Evolutionary conservation across 1,140 invertebrate species (phyloP), one percentile per base, ranked within the genome.

Genomic region (Stegodyphus mimosarum): DNA sequence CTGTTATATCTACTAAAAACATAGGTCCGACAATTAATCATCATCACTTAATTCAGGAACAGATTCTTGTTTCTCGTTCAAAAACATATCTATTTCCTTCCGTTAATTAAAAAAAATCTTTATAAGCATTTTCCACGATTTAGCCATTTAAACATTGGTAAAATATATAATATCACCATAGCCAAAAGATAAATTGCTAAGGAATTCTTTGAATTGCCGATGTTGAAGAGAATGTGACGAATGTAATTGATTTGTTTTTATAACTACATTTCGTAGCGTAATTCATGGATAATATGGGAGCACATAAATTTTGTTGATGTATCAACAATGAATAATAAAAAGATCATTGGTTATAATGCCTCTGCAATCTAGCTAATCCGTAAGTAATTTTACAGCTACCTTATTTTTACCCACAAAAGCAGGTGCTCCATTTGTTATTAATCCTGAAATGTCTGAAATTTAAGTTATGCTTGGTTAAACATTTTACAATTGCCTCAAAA

Each of bases 221-320:
- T 6, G 15, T 5, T 60, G 15, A 60, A 60, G 71, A 50, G 50
- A 49, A 73, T 52, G 71, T 73, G 50, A 9, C 11, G 71, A 73
- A 53, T 73, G 50, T 52, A 17, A 73, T 73, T 53, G 0, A 73
- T 15, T n/a, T 73, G 4, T 73, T 67, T 1, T 73, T 73, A 73
- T 73, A 7, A 53, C 10, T 53, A 73, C 2, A n/a, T 15, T 17
- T 6, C 11, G 7, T 53, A 73, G 52, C 15, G 52, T 73, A 15
- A 73, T 53, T 17, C 51, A 73, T 73, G 7, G 71, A 73, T 73
- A 73, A 73, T 51, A 73, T 11, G 17, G 17, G 5, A 49, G 48
- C 71, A 53, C 71, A 66, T 77, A 77, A 50, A 77, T 77, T 77
- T 49, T 77, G 48, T 66, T 77, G 60, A 66, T 50, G 51, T 17